A percentile compares a stretch with the other conserved stretches of the same genome.
phyloP scores from a whole-genome alignment of 2,888 invertebrate species.

The Nycteola revayana region DNA sequence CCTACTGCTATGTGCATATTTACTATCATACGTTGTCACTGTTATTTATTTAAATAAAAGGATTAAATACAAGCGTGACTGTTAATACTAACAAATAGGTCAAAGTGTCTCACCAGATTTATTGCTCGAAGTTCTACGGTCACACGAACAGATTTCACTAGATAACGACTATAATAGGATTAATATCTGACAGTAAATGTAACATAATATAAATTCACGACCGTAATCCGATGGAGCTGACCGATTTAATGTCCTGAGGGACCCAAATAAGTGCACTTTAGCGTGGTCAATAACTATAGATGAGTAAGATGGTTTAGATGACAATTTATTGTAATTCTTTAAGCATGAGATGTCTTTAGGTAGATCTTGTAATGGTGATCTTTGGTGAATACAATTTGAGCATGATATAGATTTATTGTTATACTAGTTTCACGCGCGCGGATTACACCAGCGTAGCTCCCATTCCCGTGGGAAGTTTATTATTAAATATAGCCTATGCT shows the following conservation, averaged over 20 bases:
- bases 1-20: no score
- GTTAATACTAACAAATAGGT: conserved; percentile 32
- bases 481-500: no score
- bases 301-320: conserved; percentile 11
- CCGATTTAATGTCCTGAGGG: conserved; percentile 26
- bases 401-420: no score
- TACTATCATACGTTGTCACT: no score
- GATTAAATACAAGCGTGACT: conserved; percentile 29
- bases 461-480: no score
- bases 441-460: no score
- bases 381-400: no score
- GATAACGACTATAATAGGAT: conserved; percentile 44
- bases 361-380: no score
- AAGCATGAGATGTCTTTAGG: no score
- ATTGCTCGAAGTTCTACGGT: conserved; percentile 27
- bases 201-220: conserved; percentile 40
- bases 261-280: conserved; percentile 20
- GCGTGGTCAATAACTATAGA: conserved; percentile 14
- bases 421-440: no score
- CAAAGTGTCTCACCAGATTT: conserved; percentile 29
- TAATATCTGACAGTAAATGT: conserved; percentile 37
- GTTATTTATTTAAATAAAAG: conserved; percentile 27
- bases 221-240: conserved; percentile 31
- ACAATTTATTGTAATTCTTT: conserved; percentile 14
- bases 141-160: conserved; percentile 43